Percentiles rank a stretch among this genome's conserved stretches.
phyloP scores from a whole-genome alignment of 2,113 vertebrate genomes.

The Paralichthys olivaceus region DNA sequence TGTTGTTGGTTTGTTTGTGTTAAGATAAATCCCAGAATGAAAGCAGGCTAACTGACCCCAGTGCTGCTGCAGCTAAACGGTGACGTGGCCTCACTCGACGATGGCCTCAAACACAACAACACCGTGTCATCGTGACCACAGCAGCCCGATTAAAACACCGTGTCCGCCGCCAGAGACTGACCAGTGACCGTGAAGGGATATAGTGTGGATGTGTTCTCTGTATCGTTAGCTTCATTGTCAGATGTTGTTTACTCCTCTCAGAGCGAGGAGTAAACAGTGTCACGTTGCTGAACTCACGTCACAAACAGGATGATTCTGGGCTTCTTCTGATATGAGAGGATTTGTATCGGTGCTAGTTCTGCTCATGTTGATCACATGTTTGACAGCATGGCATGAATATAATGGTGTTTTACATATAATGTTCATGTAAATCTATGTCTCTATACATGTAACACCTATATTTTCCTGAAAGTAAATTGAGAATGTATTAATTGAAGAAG shows the following conservation, averaged over 20 bases:
- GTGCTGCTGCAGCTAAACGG: neutral
- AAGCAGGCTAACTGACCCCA: neutral
- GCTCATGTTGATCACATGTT: neutral
- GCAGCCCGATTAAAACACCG: neutral
- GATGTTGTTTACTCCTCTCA: neutral
- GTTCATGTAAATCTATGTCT: neutral
- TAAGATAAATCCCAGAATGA: no score
- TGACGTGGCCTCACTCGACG: constrained; percentile 67
- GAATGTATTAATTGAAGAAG: no score
- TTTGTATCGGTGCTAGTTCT: no score
- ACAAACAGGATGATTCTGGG: neutral
- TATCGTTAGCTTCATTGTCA: no score
- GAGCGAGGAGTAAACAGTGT: neutral
- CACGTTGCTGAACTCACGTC: neutral
- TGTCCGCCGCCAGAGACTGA: no score
- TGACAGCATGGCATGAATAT: neutral
- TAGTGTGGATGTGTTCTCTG: neutral
- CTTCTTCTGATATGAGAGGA: neutral
- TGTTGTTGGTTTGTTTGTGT: neutral
- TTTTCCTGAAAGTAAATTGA: no score
- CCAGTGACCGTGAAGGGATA: neutral
- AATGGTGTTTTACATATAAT: neutral
- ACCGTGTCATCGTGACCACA: neutral
- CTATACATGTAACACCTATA: no score
- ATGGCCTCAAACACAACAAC: neutral